A percentile compares a stretch with the other conserved stretches of the same genome.
Evolutionary conservation across 1,140 invertebrate species (phyloP).

Genomic region (Trichonephila clavata): DNA sequence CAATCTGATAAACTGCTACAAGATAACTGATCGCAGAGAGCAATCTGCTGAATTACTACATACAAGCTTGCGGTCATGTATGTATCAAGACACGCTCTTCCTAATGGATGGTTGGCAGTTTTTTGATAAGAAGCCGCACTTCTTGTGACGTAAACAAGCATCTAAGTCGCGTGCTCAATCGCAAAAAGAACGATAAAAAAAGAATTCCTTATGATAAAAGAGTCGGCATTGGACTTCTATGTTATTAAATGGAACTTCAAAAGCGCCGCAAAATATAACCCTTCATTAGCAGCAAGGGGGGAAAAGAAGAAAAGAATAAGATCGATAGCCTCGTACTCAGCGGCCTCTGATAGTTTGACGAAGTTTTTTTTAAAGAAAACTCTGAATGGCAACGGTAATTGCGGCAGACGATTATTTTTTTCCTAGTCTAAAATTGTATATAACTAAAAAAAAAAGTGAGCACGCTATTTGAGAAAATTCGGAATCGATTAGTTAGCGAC

Average conservation of each 20-base stretch:
- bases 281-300: slow-evolving; percentile 55
- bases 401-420: neutral
- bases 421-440: no score
- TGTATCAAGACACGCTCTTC: neutral
- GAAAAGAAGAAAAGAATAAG: slow-evolving; percentile 46
- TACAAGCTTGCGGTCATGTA: neutral
- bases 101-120: slow-evolving; percentile 2
- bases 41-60: neutral
- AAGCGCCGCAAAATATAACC: slow-evolving; percentile 54
- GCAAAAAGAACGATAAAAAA: neutral
- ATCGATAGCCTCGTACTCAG: slow-evolving; percentile 65
- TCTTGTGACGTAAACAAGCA: slow-evolving; percentile 53
- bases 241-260: slow-evolving; percentile 63
- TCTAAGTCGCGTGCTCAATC: slow-evolving; percentile 62
- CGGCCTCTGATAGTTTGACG: slow-evolving; percentile 40
- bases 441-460: no score
- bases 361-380: neutral
- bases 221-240: slow-evolving; percentile 41
- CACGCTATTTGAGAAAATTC: no score
- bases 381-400: slow-evolving; percentile 45
- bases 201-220: slow-evolving; percentile 54
- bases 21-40: neutral
- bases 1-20: slow-evolving; percentile 47
- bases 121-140: slow-evolving; percentile 32
- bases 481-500: neutral